Evolutionary conservation across 1,140 invertebrate species (phyloP), one percentile per base, ranked within the genome.

Genomic region (Ceratina australensis): DNA sequence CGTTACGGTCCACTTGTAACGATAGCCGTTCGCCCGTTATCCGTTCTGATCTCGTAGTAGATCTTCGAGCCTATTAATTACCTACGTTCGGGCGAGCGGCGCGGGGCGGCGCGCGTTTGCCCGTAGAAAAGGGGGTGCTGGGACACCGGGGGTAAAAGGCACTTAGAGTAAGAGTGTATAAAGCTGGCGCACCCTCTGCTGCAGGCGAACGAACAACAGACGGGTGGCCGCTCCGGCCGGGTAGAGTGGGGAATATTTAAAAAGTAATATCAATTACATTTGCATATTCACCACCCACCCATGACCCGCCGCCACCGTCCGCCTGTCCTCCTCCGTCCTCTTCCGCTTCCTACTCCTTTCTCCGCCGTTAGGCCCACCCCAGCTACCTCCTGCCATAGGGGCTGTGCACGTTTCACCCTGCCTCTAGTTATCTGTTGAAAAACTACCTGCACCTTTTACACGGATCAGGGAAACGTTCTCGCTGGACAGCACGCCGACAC

Each of bases 191-290:
- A 86, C 87, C 88, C 86, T 86, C 83, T 87, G 83, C 84, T 82
- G 73, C 75, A 72, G 68, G 80, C 85, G 78, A 82, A 75, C 81
- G 78, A 86, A 87, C 87, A 88, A 88, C 86, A 88, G 88, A 89
- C 88, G 86, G 86, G 84, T 87, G 84, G 80, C 72, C 86, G 75
- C 76, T 76, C 73, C 59, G 73, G 56, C 67, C 68, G 56, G 66
- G 75, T 68, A 87, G 90, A 89, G 79, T 90, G 89, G 89, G 87
- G 90, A 92, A 92, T 92, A 92, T 92, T 92, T 92, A 91, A 92
- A 92, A 91, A 91, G 90, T 92, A 91, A 91, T 92, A 92, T 92
- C 90, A 92, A 92, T 92, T 92, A 91, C 88, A 91, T 92, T 92
- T 92, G 90, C 90, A 92, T 92, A 91, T 92, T 90, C 91, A 88